Evolutionary conservation across 2,797 vertebrate species (phyloP).

Genomic region (Pangasius krempfi): DNA sequence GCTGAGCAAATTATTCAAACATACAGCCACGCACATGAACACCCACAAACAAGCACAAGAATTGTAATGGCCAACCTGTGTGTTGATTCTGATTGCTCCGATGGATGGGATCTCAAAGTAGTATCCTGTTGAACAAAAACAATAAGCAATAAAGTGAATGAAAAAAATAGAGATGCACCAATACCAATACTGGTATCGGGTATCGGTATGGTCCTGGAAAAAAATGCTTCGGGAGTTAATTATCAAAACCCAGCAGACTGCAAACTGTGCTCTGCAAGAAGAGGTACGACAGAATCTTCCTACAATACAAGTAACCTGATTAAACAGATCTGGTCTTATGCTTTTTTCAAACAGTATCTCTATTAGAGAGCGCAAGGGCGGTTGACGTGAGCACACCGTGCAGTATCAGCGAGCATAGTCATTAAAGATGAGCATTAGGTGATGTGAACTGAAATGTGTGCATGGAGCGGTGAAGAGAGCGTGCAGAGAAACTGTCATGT

Average conservation of each 20-base stretch:
- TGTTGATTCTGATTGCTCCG: constrained; percentile 98
- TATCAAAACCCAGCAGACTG: not conserved
- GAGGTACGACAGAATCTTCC: not conserved
- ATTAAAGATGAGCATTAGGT: not conserved
- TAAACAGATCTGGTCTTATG: not conserved
- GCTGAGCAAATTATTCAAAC: not conserved
- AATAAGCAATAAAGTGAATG: constrained; percentile 12
- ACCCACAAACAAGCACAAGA: constrained; percentile 11
- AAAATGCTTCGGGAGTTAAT: not conserved
- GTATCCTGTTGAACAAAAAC: constrained; percentile 81
- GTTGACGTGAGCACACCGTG: not conserved
- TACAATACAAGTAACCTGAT: not conserved
- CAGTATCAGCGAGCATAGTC: no score
- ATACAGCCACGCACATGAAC: not conserved
- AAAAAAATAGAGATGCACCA: constrained; percentile 16
- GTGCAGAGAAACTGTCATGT: not conserved
- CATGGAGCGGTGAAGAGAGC: not conserved
- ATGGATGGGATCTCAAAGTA: constrained; percentile 99
- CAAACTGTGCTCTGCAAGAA: not conserved
- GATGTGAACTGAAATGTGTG: not conserved
- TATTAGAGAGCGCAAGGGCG: not conserved
- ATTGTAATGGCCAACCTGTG: constrained; percentile 80
- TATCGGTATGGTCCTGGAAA: not conserved
- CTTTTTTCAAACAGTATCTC: not conserved
- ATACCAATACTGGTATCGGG: not conserved